Evolutionary conservation across 2,113 vertebrate genomes (phyloP), one percentile per base, ranked within the genome.

Genomic region (Rhodinocichla rosea): DNA sequence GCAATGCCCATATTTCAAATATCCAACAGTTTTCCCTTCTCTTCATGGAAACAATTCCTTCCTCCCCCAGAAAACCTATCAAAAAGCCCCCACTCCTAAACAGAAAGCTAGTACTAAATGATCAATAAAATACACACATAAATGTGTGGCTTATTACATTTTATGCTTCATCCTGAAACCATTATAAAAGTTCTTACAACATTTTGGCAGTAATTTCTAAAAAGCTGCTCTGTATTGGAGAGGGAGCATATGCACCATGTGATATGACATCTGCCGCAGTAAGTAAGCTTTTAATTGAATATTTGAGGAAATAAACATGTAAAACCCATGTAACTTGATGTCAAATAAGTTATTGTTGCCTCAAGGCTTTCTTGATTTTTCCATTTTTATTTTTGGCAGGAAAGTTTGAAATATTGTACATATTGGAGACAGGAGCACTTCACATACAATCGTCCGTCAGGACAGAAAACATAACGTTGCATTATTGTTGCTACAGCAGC

Each of bases 161-260:
- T 96, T 91, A 81, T 83, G 82, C 37, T 83, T 74, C 91, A 93
- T 97, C 97, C 95, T 97, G 97, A 94, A 97, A 97, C 94, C 92
- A 92, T 97, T 94, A 89, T 93, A 95, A 91, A 95, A 97, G 97
- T 97, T 98, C 97, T 97, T 95, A 95, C 67, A 67, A 89, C 40
- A 87, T 97, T 88, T 92, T 98, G 98, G 97, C 98, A 98, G 97
- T 94, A 67, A 56, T 84, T 77, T 95, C 93, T 79, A 55, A 91
- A 97, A 97, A 98, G 97, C 98, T 97, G 97, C 97, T 98, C 94
- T 44, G 80, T 93, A 95, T 96, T 96, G 90, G 94, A 97, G 94
- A 97, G 97, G 97, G 94, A 96, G 95, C 98, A 98, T 98, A 98
- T 98, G 98, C 96, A 97, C 97, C 90, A 96, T 94, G 96, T 97